Conservation (phyloP, 2,113 vertebrate species). For the Salvator merianae region DNA sequence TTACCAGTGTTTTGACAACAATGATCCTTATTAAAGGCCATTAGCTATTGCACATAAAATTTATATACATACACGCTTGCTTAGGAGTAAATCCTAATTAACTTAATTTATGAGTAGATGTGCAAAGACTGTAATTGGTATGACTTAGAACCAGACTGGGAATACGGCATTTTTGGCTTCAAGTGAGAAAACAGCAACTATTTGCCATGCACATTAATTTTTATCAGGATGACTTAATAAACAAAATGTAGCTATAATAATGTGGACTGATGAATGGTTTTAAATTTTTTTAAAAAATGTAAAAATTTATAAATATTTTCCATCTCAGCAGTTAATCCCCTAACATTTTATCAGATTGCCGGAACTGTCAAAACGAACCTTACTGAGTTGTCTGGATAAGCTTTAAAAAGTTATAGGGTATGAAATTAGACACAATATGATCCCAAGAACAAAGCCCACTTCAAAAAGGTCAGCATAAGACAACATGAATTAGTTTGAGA, state of each 20-base stretch:
- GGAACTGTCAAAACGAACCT: background rate
- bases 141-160: background rate
- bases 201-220: background rate
- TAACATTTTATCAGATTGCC: background rate
- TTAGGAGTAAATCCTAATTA: background rate
- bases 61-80: background rate
- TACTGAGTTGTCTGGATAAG: conserved; percentile 7
- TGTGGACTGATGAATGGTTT: background rate
- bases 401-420: conserved; percentile 4
- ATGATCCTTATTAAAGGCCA: background rate
- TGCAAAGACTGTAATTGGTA: background rate
- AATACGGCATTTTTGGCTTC: background rate
- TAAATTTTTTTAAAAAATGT: background rate
- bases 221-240: conserved; percentile 21
- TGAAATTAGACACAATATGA: conserved; percentile 9
- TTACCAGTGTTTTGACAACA: too few species aligned
- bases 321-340: background rate
- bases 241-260: conserved; percentile 13
- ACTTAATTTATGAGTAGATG: background rate
- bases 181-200: too few species aligned
- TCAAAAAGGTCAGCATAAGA: conserved; percentile 37
- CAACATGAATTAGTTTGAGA: conserved; percentile 44
- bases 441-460: conserved; percentile 16
- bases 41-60: background rate
- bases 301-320: background rate